phyloP scores from a whole-genome alignment of 2,797 vertebrate species.

The Remorina albescens region DNA sequence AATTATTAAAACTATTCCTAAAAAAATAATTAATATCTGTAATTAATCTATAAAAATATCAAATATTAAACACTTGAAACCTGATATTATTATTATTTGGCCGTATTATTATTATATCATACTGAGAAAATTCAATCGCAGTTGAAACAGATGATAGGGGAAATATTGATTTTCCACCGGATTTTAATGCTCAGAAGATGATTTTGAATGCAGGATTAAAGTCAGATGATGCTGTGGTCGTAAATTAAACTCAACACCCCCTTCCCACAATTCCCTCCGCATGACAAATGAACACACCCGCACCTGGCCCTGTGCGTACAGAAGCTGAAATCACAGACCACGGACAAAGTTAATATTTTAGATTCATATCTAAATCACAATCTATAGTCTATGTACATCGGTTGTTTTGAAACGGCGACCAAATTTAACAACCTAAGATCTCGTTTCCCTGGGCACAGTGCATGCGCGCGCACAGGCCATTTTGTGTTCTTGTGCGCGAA shows the following conservation, averaged over 20 bases:
- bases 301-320: slow-evolving; percentile 38
- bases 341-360: slow-evolving; percentile 38
- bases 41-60: no score
- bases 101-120: no score
- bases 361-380: no score
- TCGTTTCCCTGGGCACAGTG: slow-evolving; percentile 29
- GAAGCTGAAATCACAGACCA: slow-evolving; percentile 49
- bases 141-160: background rate
- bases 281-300: background rate
- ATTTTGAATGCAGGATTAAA: slow-evolving; percentile 59
- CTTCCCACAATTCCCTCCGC: background rate
- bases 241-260: slow-evolving; percentile 44
- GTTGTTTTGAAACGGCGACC: no score
- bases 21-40: no score
- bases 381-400: no score
- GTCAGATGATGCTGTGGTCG: slow-evolving; percentile 41
- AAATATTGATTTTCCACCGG: slow-evolving; percentile 40
- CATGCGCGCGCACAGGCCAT: background rate
- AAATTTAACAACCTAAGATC: slow-evolving; percentile 10
- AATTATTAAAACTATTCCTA: background rate
- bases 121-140: slow-evolving; percentile 18
- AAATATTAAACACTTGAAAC: no score
- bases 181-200: slow-evolving; percentile 41
- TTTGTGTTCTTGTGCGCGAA: slow-evolving; percentile 10
- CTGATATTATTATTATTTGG: no score